Conservation (phyloP, 2,113 vertebrate genomes). For the Elephas maximus region DNA sequence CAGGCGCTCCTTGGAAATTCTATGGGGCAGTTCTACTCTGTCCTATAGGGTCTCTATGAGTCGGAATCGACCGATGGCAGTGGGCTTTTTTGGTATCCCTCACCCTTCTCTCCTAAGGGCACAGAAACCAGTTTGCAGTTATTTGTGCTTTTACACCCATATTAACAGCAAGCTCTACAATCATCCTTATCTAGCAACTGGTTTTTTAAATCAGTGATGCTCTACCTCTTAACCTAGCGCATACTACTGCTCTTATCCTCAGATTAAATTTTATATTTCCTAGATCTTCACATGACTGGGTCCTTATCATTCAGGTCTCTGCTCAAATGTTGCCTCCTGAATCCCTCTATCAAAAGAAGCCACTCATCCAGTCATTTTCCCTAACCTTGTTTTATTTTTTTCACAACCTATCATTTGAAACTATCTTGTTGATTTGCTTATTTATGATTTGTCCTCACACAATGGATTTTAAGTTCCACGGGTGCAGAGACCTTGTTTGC, state of each 20-base stretch:
- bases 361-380: not conserved
- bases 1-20: too few species aligned
- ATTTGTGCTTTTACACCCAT: not conserved
- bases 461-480: not conserved
- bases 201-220: not conserved
- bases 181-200: not conserved
- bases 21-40: too few species aligned
- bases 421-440: not conserved
- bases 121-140: not conserved
- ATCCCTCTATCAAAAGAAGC: not conserved
- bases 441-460: not conserved
- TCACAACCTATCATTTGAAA: not conserved
- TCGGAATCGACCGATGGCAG: too few species aligned
- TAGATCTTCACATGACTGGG: not conserved
- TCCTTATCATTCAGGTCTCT: slow-evolving; percentile 5
- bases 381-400: not conserved
- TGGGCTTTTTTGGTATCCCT: not conserved
- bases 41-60: too few species aligned
- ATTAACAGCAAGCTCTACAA: not conserved
- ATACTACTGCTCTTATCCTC: not conserved
- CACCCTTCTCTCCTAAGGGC: not conserved
- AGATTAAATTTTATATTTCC: not conserved
- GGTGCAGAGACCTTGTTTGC: not conserved
- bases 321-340: not conserved
- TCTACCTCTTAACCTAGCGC: not conserved